phyloP scores from a whole-genome alignment of 2,888 invertebrate species.

The Disparrhopalites patrizii region DNA sequence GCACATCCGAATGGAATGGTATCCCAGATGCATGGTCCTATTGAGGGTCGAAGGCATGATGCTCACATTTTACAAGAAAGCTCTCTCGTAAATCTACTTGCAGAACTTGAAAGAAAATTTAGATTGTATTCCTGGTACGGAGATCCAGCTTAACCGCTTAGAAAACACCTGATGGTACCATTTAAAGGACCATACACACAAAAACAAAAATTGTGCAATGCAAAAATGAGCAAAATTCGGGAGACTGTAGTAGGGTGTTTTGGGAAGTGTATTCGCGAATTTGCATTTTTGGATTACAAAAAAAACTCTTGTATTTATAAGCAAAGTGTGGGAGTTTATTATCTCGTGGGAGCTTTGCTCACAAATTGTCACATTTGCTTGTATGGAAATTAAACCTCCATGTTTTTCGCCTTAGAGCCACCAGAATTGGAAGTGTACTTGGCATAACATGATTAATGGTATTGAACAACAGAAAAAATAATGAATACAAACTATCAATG shows the following conservation, averaged over 20 bases:
- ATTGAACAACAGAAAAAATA: not conserved
- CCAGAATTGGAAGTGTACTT: conserved; percentile 23
- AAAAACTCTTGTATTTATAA: conserved; percentile 3
- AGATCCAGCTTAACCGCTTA: conserved; percentile 10
- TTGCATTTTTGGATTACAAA: conserved; percentile 22
- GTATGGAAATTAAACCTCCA: conserved; percentile 15
- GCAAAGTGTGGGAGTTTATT: not conserved
- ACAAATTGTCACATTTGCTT: conserved; percentile 28
- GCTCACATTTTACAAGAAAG: conserved; percentile 6
- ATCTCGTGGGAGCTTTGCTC: conserved; percentile 10
- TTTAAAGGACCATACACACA: not conserved
- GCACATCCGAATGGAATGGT: conserved; percentile 16
- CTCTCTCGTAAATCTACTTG: not conserved
- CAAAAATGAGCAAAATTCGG: conserved; percentile 2
- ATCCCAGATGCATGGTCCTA: conserved; percentile 14
- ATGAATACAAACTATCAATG: not conserved
- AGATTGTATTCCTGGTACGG: conserved; percentile 2
- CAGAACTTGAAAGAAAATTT: no score
- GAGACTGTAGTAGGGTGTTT: no score
- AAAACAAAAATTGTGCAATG: no score
- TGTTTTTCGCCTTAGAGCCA: not conserved
- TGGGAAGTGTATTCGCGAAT: no score
- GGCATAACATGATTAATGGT: no score
- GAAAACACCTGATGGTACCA: not conserved
- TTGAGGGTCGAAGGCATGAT: conserved; percentile 15